Evolutionary conservation across 2,888 invertebrate genomes (phyloP), one percentile per base, ranked within the genome.

Genomic region (Dysmachus trigonus): DNA sequence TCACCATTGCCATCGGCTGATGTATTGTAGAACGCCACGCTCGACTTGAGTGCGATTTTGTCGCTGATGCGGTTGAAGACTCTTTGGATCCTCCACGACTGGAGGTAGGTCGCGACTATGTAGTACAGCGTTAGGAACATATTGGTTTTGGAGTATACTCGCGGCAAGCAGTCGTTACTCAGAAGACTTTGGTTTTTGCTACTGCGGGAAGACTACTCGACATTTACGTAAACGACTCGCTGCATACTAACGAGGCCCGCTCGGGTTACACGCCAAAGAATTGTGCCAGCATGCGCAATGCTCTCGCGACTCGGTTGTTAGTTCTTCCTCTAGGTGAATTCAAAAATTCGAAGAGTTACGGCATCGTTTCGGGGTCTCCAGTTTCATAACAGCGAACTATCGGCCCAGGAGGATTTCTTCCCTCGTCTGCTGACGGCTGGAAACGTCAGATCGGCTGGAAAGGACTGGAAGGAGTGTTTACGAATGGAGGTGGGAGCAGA

Each of bases 121-220:
- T 97, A 97, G 92, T 95, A 96, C 84, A 97, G 92, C 53, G 97
- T 97, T 89, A 97, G 94, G 91, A 97, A 92, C 96, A 96, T 96
- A 89, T 88, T 89, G 13, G 13, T 81, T 27, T 87, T n/a, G 8
- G 41, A 62, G 27, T 62, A 62, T 62, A 10, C 2, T 27, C 8
- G 27, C 62, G 22, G 62, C 62, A 62, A 27, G 22, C 62, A 73
- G 30, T 77, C 38, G 18, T 76, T 30, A 27, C 72, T 73, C 73
- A 27, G 30, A 22, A 81, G 30, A n/a, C 51, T 51, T 27, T 53
- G 33, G 15, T 81, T 51, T 31, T 31, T 18, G n/a, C 13, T 53
- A 33, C 13, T 53, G 31, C 33, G n/a, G 33, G 33, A 81, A 81
- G 53, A 33, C 51, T 62, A 62, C 27, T 51, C 4, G 33, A 53